phyloP scores from a whole-genome alignment of 2,888 invertebrate genomes.

The Callyntrura sp. region DNA sequence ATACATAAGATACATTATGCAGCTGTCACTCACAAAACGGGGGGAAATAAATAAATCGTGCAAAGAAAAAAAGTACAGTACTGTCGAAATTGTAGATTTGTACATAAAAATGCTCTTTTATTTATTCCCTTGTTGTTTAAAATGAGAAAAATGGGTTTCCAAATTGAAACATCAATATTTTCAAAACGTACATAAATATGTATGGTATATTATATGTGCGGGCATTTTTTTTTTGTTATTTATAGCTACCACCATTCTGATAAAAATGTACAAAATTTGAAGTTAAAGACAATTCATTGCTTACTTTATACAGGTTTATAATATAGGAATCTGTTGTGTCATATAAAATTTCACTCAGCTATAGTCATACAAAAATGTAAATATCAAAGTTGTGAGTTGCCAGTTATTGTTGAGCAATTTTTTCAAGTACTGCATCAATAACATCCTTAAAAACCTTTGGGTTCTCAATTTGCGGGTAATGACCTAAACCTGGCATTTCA shows the following conservation, averaged over 20 bases:
- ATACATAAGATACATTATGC: conserved; percentile 71
- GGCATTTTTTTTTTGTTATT: neutral
- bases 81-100: conserved; percentile 55
- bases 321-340: no score
- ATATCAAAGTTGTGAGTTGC: no score
- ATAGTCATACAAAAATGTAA: neutral
- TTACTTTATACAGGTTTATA: no score
- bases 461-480: conserved; percentile 79
- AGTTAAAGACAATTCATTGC: neutral
- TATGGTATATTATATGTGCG: neutral
- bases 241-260: neutral
- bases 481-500: conserved; percentile 74
- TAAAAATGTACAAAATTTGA: neutral
- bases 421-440: conserved; percentile 69
- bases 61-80: conserved; percentile 54
- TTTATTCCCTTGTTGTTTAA: conserved; percentile 55
- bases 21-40: conserved; percentile 61
- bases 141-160: conserved; percentile 56
- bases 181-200: conserved; percentile 16
- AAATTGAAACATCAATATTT: conserved; percentile 73
- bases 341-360: neutral
- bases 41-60: conserved; percentile 41
- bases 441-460: conserved; percentile 73
- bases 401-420: conserved; percentile 50
- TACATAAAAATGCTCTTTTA: conserved; percentile 65